Base-by-base conservation (phyloP, 2,888 invertebrate genomes). In the Smittia sp. region DNA sequence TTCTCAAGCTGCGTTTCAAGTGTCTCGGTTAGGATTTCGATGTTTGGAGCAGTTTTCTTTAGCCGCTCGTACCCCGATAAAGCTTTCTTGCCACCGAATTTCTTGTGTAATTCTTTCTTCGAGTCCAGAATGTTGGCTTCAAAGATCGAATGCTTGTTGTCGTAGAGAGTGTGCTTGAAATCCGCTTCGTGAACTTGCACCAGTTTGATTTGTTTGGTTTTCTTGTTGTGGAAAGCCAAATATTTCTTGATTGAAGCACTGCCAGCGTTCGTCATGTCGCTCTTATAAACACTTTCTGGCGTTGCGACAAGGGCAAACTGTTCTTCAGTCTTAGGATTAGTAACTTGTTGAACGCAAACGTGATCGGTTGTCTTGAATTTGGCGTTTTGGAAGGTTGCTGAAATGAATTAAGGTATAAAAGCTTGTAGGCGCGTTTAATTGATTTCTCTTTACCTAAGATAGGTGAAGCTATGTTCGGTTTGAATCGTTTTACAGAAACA, bases 1-100 rank as follows among this genome's bases (percentile, higher is more conserved):
- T 7, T 24, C 9, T 25, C 66, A 9, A 66, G 15, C 9, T 25
- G 38, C 25, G 7, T 3, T n/a, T 66, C 38, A 25, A 66, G 11
- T 1, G 11, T 3, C n/a, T 24, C 24, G 7, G 6, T 32, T 4
- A 66, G 27, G 15, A 66, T 18, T 24, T 25, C 27, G 6, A 66
- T 11, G 38, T 66, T 66, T 11, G 27, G 32, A 7, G 15, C 38
- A 24, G 66, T 66, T 24, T 32, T 25, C 20, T 15, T 32, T 9
- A 25, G 1, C 6, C 38, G 13, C 9, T 66, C 66, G 7, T 32
- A 66, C 3, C 25, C 15, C 6, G 32, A 2, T 1, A 66, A 9
- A 9, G 66, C 66, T 25, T 15, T 15, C 25, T 66, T 66, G 25
- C 66, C 66, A 66, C 66, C 66, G 15, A 66, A 66, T n/a, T 66